A percentile compares a stretch with the other conserved stretches of the same genome.
Evolutionary conservation across 2,888 invertebrate genomes (phyloP).

Genomic region (Amphipoea oculea): DNA sequence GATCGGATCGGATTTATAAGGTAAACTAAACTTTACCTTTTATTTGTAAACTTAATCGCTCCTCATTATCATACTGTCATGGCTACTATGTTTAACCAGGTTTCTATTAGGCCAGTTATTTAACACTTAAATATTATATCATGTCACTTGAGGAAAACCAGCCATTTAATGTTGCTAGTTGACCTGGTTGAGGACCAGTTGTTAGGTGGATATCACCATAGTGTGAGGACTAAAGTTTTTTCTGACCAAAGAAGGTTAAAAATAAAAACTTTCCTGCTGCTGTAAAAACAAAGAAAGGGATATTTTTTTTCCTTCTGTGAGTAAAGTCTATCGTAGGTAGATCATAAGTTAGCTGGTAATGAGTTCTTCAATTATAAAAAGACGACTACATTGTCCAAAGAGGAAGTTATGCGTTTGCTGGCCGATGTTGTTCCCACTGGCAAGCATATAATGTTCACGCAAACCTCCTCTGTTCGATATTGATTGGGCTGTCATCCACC

Average conservation of each 20-base stretch:
- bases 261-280: neutral
- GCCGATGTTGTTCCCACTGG: too few species aligned
- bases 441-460: too few species aligned
- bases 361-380: neutral
- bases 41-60: conserved; percentile 5
- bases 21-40: conserved; percentile 6
- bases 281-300: neutral
- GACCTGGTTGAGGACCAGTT: conserved; percentile 49
- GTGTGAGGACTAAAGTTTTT: neutral
- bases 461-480: too few species aligned
- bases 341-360: neutral
- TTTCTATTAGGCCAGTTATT: conserved; percentile 38
- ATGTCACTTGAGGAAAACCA: conserved; percentile 49
- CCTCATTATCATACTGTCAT: conserved; percentile 40
- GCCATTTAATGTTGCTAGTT: conserved; percentile 22
- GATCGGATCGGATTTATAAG: too few species aligned
- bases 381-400: too few species aligned
- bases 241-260: neutral
- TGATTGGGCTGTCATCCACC: too few species aligned
- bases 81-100: conserved; percentile 23
- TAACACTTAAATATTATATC: conserved; percentile 37
- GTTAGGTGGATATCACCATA: neutral
- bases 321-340: neutral
- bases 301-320: neutral
- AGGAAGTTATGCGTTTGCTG: too few species aligned